Percentiles rank a stretch among this genome's conserved stretches.
These are phyloP conservation scores for Habropoda laboriosa DNA, from an alignment of 1,140 invertebrate species.

Conservation along the genomic window DNA sequence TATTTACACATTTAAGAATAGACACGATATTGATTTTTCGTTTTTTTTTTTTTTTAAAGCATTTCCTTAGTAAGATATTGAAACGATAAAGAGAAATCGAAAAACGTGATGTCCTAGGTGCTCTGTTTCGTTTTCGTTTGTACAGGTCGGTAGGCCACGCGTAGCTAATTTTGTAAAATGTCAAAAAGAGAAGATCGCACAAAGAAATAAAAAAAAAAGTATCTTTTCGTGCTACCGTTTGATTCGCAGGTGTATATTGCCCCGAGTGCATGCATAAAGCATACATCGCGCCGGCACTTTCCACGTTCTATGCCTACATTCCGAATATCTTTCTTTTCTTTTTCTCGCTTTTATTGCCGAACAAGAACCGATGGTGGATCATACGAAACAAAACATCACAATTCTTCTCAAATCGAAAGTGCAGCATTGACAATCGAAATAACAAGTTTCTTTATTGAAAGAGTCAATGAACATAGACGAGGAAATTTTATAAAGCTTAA, in stretches of 20 bases:
- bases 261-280: neutral
- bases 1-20: neutral
- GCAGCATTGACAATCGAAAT: constrained; percentile 82
- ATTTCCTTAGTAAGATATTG: neutral
- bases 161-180: constrained; percentile 11
- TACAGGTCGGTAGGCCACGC: neutral
- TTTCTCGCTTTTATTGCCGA: constrained; percentile 15
- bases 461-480: constrained; percentile 51
- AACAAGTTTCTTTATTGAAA: constrained; percentile 65
- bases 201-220: constrained; percentile 7
- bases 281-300: neutral
- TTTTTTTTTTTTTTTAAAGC: no score
- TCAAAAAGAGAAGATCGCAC: neutral
- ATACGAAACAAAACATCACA: constrained; percentile 30
- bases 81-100: neutral
- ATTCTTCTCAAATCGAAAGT: constrained; percentile 75
- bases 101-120: neutral
- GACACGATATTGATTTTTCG: neutral
- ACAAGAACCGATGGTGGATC: constrained; percentile 29
- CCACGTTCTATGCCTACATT: constrained; percentile 3
- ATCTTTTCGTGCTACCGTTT: constrained; percentile 26
- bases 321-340: constrained; percentile 8
- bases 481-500: constrained; percentile 65
- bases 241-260: constrained; percentile 17
- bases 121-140: neutral